Base-by-base conservation (phyloP, 2,888 invertebrate species). In the Meta bourneti region DNA sequence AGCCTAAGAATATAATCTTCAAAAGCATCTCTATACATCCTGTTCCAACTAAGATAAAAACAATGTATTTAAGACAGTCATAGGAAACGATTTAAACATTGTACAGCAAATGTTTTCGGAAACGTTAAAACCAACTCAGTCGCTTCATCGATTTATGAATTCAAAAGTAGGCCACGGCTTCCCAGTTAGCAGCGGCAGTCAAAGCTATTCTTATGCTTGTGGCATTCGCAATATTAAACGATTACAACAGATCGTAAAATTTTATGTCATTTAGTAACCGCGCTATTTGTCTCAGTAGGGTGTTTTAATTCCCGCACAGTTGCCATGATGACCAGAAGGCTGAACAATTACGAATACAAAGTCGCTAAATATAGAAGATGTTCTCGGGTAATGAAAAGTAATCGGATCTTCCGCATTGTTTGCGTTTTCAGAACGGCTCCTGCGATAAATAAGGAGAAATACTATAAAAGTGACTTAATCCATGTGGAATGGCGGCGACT, bases 391-490 rank as follows among this genome's bases (percentile, higher is more conserved):
- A 78, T 79, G 54, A 79, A 52, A 20, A 79, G 54, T 19, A 61
- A 19, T 61, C 72, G 72, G 20, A 20, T 79, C 54, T 79, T 79
- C 79, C 79, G 79, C 79, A 61, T 61, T 79, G 79, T 61, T 79
- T 13, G 34, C n/a, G 34, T 61, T 54, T 69, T 79, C 8, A 34
- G 61, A 61, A 8, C 13, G 49, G 49, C 11, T 4, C 48, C 11
- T 49, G 61, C 16, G 51, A 19, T 9, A 48, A 74, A 48, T 20
- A 74, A 74, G 74, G 48, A 11, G 19, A 52, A 19, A 20, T 9
- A 19, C 78, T n/a, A n/a, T 78, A 78, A 78, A 78, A 78, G 16
- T 19, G 16, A 48, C 61, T 5, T 16, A n/a, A n/a, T 51, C n/a
- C 77, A n/a, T 51, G 52, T 77, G 52, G n/a, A 8, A 11, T 13